A percentile compares a stretch with the other conserved stretches of the same genome.
These are phyloP conservation scores for Blennius ocellaris DNA, from an alignment of 2,113 vertebrate species.

Conservation along the genomic window DNA sequence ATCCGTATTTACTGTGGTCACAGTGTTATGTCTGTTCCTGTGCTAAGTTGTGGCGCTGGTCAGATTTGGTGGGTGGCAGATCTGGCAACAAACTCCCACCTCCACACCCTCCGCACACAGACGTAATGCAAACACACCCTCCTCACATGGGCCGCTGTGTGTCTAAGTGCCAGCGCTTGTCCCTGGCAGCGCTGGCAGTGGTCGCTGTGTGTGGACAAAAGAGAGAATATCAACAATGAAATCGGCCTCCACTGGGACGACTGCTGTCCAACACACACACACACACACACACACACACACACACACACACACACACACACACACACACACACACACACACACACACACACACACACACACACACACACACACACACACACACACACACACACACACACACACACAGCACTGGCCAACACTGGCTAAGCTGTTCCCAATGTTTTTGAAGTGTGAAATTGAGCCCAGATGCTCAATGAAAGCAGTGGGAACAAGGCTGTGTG, in stretches of 20 bases:
- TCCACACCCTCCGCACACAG: slow-evolving; percentile 7
- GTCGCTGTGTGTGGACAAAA: slow-evolving; percentile 20
- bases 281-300: no score
- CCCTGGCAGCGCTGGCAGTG: slow-evolving; percentile 33
- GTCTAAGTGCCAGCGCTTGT: slow-evolving; percentile 24
- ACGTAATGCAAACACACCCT: not conserved
- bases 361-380: no score
- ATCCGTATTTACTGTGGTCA: no score
- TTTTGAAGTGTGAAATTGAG: slow-evolving; percentile 75
- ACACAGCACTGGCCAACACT: slow-evolving; percentile 50
- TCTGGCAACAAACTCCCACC: not conserved
- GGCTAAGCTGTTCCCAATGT: slow-evolving; percentile 54
- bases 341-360: slow-evolving; percentile 15
- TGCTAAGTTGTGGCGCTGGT: slow-evolving; percentile 14
- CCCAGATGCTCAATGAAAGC: slow-evolving; percentile 75
- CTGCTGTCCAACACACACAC: slow-evolving; percentile 39
- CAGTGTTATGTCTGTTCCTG: not conserved
- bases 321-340: no score
- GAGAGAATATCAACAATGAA: slow-evolving; percentile 38
- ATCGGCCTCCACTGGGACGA: slow-evolving; percentile 35
- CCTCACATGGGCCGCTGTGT: not conserved
- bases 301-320: no score
- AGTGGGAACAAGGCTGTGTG: slow-evolving; percentile 52
- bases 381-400: not conserved
- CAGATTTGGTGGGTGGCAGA: slow-evolving; percentile 15